Conservation (phyloP, 1,140 invertebrate genomes). For the Globodera ellingtonae region DNA sequence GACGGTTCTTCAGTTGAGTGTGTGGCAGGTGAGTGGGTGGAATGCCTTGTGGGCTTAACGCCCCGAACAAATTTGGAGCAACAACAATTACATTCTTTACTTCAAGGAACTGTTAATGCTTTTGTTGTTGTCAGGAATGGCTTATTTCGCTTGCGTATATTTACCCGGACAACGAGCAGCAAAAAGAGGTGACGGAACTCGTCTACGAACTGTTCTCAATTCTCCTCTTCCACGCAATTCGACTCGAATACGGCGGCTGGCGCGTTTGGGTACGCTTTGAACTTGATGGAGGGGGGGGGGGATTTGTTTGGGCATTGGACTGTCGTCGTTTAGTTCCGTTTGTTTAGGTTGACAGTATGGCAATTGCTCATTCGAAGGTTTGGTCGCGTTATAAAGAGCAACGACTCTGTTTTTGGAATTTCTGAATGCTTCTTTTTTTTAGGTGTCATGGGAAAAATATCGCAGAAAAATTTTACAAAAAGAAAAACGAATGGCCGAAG, state of each 20-base stretch:
- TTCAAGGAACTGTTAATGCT: too few species aligned
- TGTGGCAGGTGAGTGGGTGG: slow-evolving; percentile 9
- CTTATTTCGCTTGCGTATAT: slow-evolving; percentile 97
- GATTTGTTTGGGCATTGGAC: not conserved
- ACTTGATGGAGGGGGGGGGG: not conserved
- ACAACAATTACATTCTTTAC: too few species aligned
- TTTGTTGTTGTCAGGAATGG: slow-evolving; percentile 80
- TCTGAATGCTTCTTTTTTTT: slow-evolving; percentile 10
- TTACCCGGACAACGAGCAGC: slow-evolving; percentile 88
- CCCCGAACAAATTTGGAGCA: too few species aligned
- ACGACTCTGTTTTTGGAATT: too few species aligned
- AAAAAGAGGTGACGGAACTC: slow-evolving; percentile 95
- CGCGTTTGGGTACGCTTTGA: slow-evolving; percentile 81
- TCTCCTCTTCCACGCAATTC: slow-evolving; percentile 96
- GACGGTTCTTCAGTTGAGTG: slow-evolving; percentile 24
- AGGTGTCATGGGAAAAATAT: slow-evolving; percentile 54
- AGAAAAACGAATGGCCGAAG: slow-evolving; percentile 34
- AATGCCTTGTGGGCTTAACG: not conserved
- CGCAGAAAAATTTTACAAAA: slow-evolving; percentile 37
- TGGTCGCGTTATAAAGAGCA: slow-evolving; percentile 36
- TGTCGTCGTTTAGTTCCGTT: not conserved
- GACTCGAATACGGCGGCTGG: slow-evolving; percentile 99
- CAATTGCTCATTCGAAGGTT: slow-evolving; percentile 98
- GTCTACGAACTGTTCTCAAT: slow-evolving; percentile 95
- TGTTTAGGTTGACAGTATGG: slow-evolving; percentile 81